These are phyloP conservation scores for Scaptomyza montana DNA, from an alignment of 1,140 invertebrate genomes.

Conservation along the genomic window DNA sequence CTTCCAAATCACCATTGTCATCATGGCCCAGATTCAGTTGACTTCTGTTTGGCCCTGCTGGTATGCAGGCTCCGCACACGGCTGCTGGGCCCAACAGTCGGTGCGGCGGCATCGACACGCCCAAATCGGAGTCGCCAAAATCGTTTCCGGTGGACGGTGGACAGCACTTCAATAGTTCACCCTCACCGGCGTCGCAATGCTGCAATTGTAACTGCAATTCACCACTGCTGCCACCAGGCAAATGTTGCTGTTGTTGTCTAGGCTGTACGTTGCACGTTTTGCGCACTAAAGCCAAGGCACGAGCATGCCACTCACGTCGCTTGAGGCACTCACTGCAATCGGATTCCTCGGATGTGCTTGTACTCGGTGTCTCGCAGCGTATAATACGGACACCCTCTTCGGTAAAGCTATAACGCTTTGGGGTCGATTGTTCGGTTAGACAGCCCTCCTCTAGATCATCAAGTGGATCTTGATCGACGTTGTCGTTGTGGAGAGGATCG, in stretches of 20 bases:
- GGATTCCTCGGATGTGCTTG: conserved; percentile 82
- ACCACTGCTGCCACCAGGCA: conserved; percentile 53
- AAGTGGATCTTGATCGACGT: conserved; percentile 6
- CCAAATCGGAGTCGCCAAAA: conserved; percentile 10
- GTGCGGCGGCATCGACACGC: conserved; percentile 85
- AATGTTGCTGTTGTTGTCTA: conserved; percentile 22
- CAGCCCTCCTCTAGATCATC: conserved; percentile 24
- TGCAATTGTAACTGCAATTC: conserved; percentile 63
- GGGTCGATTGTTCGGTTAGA: conserved; percentile 79
- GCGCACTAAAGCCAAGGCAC: conserved; percentile 75
- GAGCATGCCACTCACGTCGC: conserved; percentile 82
- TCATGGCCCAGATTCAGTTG: conserved; percentile 14
- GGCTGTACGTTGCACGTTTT: conserved; percentile 84
- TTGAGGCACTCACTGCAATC: conserved; percentile 83
- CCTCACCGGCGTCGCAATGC: conserved; percentile 73
- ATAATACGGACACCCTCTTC: conserved; percentile 87
- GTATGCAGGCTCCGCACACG: conserved; percentile 87
- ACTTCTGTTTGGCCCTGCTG: conserved; percentile 83
- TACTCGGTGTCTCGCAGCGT: conserved; percentile 80
- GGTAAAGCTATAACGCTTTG: conserved; percentile 87
- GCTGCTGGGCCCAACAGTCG: conserved; percentile 86
- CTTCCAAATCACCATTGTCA: conserved; percentile 84
- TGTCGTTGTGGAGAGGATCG: background rate
- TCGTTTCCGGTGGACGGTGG: conserved; percentile 53
- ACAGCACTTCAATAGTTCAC: conserved; percentile 83